Evolutionary conservation across 2,888 invertebrate genomes (phyloP), one percentile per base, ranked within the genome.

Genomic region (Ophioninae sp.): DNA sequence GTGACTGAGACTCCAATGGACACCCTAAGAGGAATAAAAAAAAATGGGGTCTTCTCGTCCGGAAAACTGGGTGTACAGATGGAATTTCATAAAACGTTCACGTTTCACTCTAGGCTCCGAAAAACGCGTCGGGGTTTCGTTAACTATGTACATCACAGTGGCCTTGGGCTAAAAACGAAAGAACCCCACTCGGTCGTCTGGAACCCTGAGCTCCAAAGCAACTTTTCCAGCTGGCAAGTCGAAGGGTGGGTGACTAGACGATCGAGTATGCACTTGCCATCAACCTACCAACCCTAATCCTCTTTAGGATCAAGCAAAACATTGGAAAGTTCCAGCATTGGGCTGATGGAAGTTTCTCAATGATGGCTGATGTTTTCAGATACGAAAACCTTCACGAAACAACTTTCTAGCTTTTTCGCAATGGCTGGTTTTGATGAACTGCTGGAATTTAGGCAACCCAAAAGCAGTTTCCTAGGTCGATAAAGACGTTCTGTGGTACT

Each of bases 71-170:
- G 51, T 65, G 72, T 59, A 67, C 37, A 61, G 30, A 81, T 81
- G 65, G 30, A 77, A 81, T 81, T 81, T 77, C 51, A 81, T 81
- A 81, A 81, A 81, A 77, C 56, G 44, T 81, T 72, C 76, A 30
- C 77, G 77, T 77, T 56, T 23, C 39, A 61, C 72, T 73, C 72
- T n/a, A 59, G 64, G 72, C 65, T 56, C 6, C 64, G 64, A 22
- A 56, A 59, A 59, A 20, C 76, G 17, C 51, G 51, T 51, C 41
- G n/a, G 39, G 56, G 23, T 41, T 64, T 58, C 64, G 23, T 81
- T 71, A 17, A 64, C 64, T 64, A 65, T 20, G 17, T 59, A 30
- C 13, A 7, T 22, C 20, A 59, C 37, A 73, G 22, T 22, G 56
- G 64, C 71, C 69, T 30, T 22, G 41, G 37, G 58, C 56, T 58